Percentiles rank a stretch among this genome's conserved stretches.
phyloP scores from a whole-genome alignment of 2,888 invertebrate species.

The Horisme vitalbata region DNA sequence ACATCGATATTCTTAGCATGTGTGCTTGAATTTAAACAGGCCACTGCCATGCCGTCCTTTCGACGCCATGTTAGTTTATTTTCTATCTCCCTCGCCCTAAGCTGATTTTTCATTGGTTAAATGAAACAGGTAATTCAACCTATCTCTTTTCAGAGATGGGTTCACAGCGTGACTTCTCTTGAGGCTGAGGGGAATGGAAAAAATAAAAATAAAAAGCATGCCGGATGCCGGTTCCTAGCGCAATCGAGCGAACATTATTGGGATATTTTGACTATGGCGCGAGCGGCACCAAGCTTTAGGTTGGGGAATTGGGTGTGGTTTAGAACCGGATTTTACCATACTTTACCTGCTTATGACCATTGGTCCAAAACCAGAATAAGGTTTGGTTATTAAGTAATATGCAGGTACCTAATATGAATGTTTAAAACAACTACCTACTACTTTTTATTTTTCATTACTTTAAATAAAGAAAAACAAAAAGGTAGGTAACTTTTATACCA shows the following conservation, averaged over 20 bases:
- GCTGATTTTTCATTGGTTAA: conserved; percentile 33
- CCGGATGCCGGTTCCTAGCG: conserved; percentile 44
- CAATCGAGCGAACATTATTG: conserved; percentile 43
- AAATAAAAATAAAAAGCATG: conserved; percentile 57
- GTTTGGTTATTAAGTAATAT: no score
- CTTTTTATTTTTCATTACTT: no score
- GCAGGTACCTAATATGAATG: no score
- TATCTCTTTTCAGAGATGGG: conserved; percentile 54
- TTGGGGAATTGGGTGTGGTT: conserved; percentile 24
- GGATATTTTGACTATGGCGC: conserved; percentile 48
- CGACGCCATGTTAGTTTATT: conserved; percentile 73
- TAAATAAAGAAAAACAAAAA: no score
- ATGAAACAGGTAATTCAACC: conserved; percentile 44
- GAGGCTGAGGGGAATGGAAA: conserved; percentile 72
- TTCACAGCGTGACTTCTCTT: conserved; percentile 64
- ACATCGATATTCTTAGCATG: conserved; percentile 43
- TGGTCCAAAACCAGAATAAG: no score
- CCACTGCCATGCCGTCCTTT: conserved; percentile 53
- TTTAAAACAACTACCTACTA: no score
- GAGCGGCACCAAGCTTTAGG: conserved; percentile 26
- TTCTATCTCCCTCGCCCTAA: conserved; percentile 53
- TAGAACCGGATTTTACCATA: conserved; percentile 11
- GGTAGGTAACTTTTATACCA: no score
- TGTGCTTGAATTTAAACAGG: conserved; percentile 60
- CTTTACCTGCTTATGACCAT: background rate